Base-by-base conservation (phyloP, 2,797 vertebrate species). In the Miichthys miiuy region DNA sequence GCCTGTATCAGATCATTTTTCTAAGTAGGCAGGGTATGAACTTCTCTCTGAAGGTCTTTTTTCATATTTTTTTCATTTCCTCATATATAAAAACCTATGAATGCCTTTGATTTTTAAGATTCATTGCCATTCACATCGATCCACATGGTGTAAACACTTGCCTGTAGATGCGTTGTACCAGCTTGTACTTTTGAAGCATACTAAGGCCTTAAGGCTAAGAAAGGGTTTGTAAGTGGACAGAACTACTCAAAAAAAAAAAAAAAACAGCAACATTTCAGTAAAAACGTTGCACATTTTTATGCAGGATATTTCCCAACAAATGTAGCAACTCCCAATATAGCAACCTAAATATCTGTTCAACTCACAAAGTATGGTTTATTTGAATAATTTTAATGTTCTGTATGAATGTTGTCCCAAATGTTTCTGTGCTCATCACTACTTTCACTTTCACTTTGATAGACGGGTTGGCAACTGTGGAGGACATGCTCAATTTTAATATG, bases 361-460 rank as follows among this genome's bases (percentile, higher is more conserved):
- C 30, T n/a, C 50, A 44, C n/a, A 20, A 11, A 47, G 34, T 38
- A 1, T 25, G 1, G 5, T 63, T 50, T 11, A 0, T n/a, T 25
- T n/a, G 4, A 23, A 5, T 21, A 42, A 10, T 51, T 44, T 41
- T 8, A 8, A 23, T 51, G 11, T 52, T 42, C 11, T 38, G 30
- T 61, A 11, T 62, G 27, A 69, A 64, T 3, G 58, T 79, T 83
- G 80, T 75, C 84, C 81, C 72, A 74, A 79, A 88, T 30, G 82
- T 84, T 85, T 70, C 80, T 84, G 65, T 18, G 16, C 30, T 68
- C 27, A 42, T 82, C 74, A 57, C 67, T 54, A 76, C 56, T 79
- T 85, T 79, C 73, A 80, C 78, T 66, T 56, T 70, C 73, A 80
- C 78, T 66, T 56, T 70, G 54, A 69, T 23, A 52, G 65, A 84